Base-by-base conservation (phyloP, 2,113 vertebrate species). In the Rhombomys opimus region DNA sequence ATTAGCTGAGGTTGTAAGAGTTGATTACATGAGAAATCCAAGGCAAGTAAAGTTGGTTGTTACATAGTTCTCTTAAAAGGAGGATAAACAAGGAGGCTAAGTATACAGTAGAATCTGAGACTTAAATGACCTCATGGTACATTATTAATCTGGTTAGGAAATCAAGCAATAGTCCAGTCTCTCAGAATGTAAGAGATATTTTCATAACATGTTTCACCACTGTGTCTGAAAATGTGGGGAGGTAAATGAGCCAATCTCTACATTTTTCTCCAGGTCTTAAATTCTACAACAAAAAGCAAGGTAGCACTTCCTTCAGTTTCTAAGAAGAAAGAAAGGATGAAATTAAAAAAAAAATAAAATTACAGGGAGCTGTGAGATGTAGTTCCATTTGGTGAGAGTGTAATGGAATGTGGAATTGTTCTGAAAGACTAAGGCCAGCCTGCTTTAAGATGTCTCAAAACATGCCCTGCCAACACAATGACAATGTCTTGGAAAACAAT, bases 361-460 rank as follows among this genome's bases (percentile, higher is more conserved):
- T 46, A 25, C 92, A 35, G 20, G 30, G 27, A 63, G 54, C 63
- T 61, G 7, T 67, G 17, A 86, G 54, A 85, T 12, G 30, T 9
- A 63, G 32, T 76, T 65, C 25, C 20, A 41, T 35, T 61, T 41
- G 38, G 14, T 13, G 18, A 95, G 68, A 96, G 50, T 27, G 61
- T 91, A 93, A 90, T 72, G 25, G 75, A 77, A 89, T 81, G 61
- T 50, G 5, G 52, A 68, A 57, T 77, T 95, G 5, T 87, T 89
- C 72, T 96, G 25, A 76, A 87, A 93, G 54, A 72, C 94, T 61
- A 93, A 94, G 89, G 12, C 2, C 25, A 70, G 30, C 30, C 12
- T 50, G 27, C 46, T 61, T 84, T 87, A 90, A 88, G 35, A 90
- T 59, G 95, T 80, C 94, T 80, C 52, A 94, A 86, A 94, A 84